Conservation (phyloP, 1,140 invertebrate species). For the Neodiprion pinetum region DNA sequence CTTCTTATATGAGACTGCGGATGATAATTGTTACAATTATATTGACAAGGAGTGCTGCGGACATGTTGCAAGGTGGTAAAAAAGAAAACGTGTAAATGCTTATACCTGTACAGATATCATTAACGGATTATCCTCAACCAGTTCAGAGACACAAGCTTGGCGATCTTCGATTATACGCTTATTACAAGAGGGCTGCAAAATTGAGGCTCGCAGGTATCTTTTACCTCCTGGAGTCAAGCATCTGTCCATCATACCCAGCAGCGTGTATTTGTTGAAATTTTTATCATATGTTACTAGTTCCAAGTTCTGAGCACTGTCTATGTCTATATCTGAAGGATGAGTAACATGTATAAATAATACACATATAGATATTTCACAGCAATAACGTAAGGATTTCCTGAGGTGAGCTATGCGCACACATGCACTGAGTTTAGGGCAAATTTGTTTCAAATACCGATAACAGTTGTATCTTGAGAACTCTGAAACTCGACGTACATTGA, state of each 20-base stretch:
- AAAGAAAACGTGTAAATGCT: conserved; percentile 21
- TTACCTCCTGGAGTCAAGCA: conserved; percentile 82
- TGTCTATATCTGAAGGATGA: conserved; percentile 61
- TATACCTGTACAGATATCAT: conserved; percentile 48
- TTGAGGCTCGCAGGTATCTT: conserved; percentile 76
- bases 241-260: conserved; percentile 80
- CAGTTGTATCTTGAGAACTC: conserved; percentile 80
- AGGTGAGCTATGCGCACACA: neutral
- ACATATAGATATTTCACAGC: conserved; percentile 21
- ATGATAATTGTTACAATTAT: conserved; percentile 17
- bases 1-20: conserved; percentile 61
- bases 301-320: conserved; percentile 72
- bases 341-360: conserved; percentile 23
- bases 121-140: conserved; percentile 71
- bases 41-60: neutral
- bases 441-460: conserved; percentile 72
- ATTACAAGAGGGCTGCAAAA: conserved; percentile 82
- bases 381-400: conserved; percentile 22
- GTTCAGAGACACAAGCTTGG: conserved; percentile 76
- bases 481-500: conserved; percentile 85
- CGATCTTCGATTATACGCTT: conserved; percentile 70
- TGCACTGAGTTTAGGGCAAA: conserved; percentile 4
- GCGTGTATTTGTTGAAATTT: conserved; percentile 56
- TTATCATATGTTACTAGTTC: conserved; percentile 73
- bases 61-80: neutral